These are phyloP conservation scores for Semibalanus balanoides DNA, from an alignment of 1,140 invertebrate species.

Conservation along the genomic window DNA sequence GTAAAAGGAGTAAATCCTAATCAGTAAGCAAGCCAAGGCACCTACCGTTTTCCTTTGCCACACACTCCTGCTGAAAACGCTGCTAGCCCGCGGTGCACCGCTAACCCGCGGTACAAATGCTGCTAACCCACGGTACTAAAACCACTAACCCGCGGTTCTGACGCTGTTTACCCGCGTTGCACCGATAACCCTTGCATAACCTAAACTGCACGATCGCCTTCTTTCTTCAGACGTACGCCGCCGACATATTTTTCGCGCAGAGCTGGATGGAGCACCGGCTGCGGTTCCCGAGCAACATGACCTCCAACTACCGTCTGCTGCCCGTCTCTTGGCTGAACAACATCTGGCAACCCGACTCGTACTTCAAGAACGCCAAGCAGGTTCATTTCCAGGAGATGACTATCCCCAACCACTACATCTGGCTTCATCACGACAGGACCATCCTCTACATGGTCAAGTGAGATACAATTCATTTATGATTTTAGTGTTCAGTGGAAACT, in stretches of 20 bases:
- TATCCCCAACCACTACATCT: conserved; percentile 57
- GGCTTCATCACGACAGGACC: conserved; percentile 22
- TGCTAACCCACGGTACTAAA: too few relatives aligned
- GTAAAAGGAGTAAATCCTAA: too few relatives aligned
- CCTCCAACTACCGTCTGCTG: conserved; percentile 38
- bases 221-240: conserved; percentile 25
- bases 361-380: conserved; percentile 28
- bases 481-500: too few relatives aligned
- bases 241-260: conserved; percentile 53
- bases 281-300: conserved; percentile 76
- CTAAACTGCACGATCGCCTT: background rate
- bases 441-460: conserved; percentile 28
- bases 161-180: too few relatives aligned
- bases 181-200: too few relatives aligned
- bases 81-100: too few relatives aligned
- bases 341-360: conserved; percentile 27
- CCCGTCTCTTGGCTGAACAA: conserved; percentile 24
- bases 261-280: conserved; percentile 74
- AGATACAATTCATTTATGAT: too few relatives aligned
- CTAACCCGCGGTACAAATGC: too few relatives aligned
- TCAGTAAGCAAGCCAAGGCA: too few relatives aligned
- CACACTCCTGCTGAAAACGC: too few relatives aligned
- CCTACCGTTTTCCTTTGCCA: too few relatives aligned
- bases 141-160: too few relatives aligned
- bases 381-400: conserved; percentile 62